Conservation (phyloP, 1,140 invertebrate species). For the Zophobas atratus region DNA sequence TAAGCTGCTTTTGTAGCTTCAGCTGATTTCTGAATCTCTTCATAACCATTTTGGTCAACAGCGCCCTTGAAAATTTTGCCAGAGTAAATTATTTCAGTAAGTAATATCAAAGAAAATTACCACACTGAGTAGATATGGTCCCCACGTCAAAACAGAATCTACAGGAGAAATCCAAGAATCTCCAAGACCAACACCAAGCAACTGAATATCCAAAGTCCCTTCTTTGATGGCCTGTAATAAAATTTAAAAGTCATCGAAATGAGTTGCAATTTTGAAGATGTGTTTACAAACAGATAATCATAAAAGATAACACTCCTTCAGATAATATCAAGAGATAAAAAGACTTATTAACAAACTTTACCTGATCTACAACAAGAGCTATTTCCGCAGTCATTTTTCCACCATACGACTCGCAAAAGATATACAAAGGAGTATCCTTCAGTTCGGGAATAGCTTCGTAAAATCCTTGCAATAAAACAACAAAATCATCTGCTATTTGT, state of each 20-base stretch:
- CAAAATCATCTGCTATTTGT: constrained; percentile 83
- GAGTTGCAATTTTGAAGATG: neutral
- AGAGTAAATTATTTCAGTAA: constrained; percentile 30
- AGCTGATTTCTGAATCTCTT: constrained; percentile 71
- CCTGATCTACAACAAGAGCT: no score
- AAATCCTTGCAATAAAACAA: constrained; percentile 78
- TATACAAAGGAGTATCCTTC: constrained; percentile 81
- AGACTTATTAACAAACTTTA: neutral
- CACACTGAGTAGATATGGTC: constrained; percentile 79
- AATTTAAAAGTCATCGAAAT: neutral
- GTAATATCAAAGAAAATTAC: constrained; percentile 67
- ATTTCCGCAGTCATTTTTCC: constrained; percentile 91
- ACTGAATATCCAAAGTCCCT: constrained; percentile 78
- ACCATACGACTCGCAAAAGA: constrained; percentile 89
- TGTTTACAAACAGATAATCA: neutral
- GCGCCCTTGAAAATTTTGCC: constrained; percentile 70
- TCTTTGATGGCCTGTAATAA: constrained; percentile 74
- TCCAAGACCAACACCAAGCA: constrained; percentile 85
- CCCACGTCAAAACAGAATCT: constrained; percentile 86
- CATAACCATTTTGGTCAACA: constrained; percentile 74
- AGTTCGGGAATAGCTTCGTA: constrained; percentile 76
- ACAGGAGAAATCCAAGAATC: constrained; percentile 91
- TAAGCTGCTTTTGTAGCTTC: constrained; percentile 70
- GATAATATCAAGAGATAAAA: neutral
- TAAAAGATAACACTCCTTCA: neutral